A percentile compares a stretch with the other conserved stretches of the same genome.
Evolutionary conservation across 2,113 vertebrate genomes (phyloP).

Genomic region (Hydropotes inermis): DNA sequence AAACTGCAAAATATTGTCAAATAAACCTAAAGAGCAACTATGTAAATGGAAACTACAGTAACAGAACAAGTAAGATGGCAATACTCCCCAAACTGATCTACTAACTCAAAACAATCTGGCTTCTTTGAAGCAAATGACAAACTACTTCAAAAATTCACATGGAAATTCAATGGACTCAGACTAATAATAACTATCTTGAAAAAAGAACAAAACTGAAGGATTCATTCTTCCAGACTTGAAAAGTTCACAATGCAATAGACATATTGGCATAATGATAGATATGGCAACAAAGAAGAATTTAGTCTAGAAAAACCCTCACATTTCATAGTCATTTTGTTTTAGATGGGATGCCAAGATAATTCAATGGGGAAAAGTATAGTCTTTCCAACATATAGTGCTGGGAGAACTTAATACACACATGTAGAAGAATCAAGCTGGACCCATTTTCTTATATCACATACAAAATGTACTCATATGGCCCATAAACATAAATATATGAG

Average conservation of each 20-base stretch:
- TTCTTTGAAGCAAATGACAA: neutral
- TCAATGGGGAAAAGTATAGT: neutral
- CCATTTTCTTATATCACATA: neutral
- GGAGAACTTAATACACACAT: neutral
- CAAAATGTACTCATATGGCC: neutral
- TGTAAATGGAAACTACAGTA: neutral
- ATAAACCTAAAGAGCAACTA: constrained; percentile 1
- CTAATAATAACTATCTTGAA: constrained; percentile 20
- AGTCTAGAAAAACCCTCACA: neutral
- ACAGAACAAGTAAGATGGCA: neutral
- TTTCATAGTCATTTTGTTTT: neutral
- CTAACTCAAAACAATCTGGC: neutral
- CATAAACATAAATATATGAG: neutral
- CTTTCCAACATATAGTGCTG: neutral
- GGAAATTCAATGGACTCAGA: neutral
- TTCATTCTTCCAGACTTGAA: constrained; percentile 10
- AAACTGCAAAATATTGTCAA: neutral
- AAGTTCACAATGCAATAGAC: neutral
- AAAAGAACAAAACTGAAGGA: neutral
- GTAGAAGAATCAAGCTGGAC: neutral
- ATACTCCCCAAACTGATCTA: neutral
- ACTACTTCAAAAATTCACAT: neutral
- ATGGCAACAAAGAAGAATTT: neutral
- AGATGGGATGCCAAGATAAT: neutral
- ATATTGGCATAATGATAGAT: neutral